Conservation (phyloP, 2,888 invertebrate genomes). For the Belgica antarctica region DNA sequence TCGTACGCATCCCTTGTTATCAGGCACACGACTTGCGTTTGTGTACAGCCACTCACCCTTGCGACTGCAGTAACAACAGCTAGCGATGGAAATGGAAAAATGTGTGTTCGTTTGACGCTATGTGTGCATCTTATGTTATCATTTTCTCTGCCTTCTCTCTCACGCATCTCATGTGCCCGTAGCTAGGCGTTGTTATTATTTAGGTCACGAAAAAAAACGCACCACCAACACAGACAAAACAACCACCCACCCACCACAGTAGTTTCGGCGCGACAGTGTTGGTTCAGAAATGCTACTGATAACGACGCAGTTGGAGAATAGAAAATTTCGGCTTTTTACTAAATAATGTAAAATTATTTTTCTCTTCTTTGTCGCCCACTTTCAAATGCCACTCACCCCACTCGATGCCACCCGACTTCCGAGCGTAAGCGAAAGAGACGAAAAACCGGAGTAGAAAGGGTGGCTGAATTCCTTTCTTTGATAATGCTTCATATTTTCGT, state of each 20-base stretch:
- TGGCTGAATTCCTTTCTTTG: conserved; percentile 14
- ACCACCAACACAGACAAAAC: conserved; percentile 25
- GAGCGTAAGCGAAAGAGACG: conserved; percentile 31
- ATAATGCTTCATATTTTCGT: conserved; percentile 26
- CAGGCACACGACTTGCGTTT: neutral
- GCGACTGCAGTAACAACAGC: neutral
- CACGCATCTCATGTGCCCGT: conserved; percentile 6
- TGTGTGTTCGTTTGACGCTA: conserved; percentile 12
- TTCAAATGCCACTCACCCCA: conserved; percentile 6
- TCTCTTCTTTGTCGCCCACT: neutral
- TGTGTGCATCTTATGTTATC: conserved; percentile 24
- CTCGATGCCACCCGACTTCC: neutral
- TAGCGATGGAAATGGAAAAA: neutral
- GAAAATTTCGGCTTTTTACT: conserved; percentile 28
- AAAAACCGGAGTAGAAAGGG: conserved; percentile 8
- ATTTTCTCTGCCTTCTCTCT: neutral
- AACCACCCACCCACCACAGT: neutral
- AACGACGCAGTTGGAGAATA: conserved; percentile 30
- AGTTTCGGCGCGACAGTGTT: conserved; percentile 23
- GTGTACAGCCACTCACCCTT: conserved; percentile 1
- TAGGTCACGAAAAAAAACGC: conserved; percentile 43
- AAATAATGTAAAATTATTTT: conserved; percentile 11
- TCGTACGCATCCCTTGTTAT: conserved; percentile 35
- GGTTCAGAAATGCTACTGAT: conserved; percentile 28
- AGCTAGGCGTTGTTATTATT: conserved; percentile 42